These are phyloP conservation scores for Cheilosia scutellata DNA, from an alignment of 2,888 invertebrate genomes.

Conservation along the genomic window DNA sequence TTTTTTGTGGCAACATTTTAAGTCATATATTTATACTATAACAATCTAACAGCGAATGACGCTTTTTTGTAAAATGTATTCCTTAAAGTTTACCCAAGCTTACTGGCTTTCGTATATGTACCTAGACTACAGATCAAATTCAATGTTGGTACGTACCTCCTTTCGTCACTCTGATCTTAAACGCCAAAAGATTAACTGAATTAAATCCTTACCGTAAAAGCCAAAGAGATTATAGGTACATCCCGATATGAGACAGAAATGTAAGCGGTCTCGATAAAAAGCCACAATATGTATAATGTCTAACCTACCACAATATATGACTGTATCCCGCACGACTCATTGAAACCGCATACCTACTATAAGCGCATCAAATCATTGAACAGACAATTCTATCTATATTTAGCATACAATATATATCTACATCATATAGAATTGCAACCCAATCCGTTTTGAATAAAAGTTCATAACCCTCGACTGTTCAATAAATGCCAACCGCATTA, in stretches of 20 bases:
- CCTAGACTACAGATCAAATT: too few relatives aligned
- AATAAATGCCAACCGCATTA: constrained; percentile 55
- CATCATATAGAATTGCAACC: constrained; percentile 47
- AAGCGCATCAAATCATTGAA: constrained; percentile 50
- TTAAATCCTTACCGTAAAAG: too few relatives aligned
- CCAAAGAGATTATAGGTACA: too few relatives aligned
- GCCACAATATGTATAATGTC: neutral
- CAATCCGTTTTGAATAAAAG: constrained; percentile 65
- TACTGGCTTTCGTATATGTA: too few relatives aligned
- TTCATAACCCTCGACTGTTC: constrained; percentile 72
- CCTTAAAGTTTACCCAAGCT: too few relatives aligned
- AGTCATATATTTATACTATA: too few relatives aligned
- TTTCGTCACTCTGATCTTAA: too few relatives aligned
- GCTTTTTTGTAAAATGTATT: too few relatives aligned
- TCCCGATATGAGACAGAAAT: neutral
- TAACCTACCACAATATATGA: constrained; percentile 12
- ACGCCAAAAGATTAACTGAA: too few relatives aligned
- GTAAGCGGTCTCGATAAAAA: neutral
- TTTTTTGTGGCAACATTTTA: too few relatives aligned
- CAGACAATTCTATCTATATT: constrained; percentile 14
- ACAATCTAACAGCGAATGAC: too few relatives aligned
- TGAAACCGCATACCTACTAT: constrained; percentile 26
- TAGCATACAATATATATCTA: neutral
- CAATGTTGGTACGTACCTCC: too few relatives aligned
- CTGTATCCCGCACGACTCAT: constrained; percentile 22